phyloP scores from a whole-genome alignment of 2,888 invertebrate species.

The Atherix ibis region DNA sequence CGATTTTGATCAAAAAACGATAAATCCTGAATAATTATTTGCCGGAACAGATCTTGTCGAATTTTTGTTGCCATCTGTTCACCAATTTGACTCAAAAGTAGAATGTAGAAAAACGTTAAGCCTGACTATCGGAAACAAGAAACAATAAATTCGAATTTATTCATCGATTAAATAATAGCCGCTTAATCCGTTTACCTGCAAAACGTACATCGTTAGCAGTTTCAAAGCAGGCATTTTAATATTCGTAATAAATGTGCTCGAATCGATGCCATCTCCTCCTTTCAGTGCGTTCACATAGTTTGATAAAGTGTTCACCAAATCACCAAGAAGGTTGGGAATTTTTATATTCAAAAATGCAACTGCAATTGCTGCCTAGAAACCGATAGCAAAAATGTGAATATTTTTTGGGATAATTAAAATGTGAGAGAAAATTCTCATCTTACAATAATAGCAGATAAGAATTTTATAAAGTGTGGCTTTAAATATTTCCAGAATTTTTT shows the following conservation, averaged over 20 bases:
- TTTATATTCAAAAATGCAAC: conserved; percentile 81
- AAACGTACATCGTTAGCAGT: conserved; percentile 27
- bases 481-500: conserved; percentile 53
- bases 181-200: conserved; percentile 17
- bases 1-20: conserved; percentile 80
- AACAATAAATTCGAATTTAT: conserved; percentile 2
- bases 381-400: conserved; percentile 9
- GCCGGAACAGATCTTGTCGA: conserved; percentile 64
- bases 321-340: conserved; percentile 72
- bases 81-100: conserved; percentile 70
- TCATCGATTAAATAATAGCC: conserved; percentile 1
- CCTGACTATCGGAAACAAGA: conserved; percentile 65
- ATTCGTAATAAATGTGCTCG: conserved; percentile 26
- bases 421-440: conserved; percentile 8
- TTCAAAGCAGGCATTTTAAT: conserved; percentile 26
- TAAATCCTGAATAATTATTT: conserved; percentile 74
- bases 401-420: not conserved
- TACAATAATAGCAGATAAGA: conserved; percentile 64
- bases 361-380: conserved; percentile 69
- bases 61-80: conserved; percentile 73
- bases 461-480: conserved; percentile 57
- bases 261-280: conserved; percentile 23
- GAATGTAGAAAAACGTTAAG: conserved; percentile 82
- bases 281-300: conserved; percentile 36
- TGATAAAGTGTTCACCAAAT: conserved; percentile 63